A percentile compares a stretch with the other conserved stretches of the same genome.
Evolutionary conservation across 2,113 vertebrate species (phyloP).

Genomic region (Lepus americanus): DNA sequence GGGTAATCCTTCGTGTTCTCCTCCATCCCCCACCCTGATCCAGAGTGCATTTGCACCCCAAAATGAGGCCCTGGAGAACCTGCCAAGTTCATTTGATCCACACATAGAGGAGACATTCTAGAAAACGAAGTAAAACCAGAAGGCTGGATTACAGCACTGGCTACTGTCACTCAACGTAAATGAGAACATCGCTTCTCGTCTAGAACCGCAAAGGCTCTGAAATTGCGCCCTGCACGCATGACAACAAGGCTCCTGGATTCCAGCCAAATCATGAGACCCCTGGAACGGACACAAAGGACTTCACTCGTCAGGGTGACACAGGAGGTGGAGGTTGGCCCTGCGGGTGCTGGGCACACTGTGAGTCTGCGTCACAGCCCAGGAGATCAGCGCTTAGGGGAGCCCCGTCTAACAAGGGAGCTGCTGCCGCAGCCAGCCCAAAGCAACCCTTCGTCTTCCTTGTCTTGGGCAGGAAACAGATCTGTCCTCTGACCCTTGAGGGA

Average conservation of each 20-base stretch:
- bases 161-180: neutral
- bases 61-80: neutral
- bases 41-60: neutral
- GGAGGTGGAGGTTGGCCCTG: neutral
- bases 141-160: neutral
- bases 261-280: neutral
- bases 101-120: neutral
- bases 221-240: neutral
- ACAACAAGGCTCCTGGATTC: neutral
- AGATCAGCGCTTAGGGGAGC: neutral
- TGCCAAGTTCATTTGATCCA: neutral
- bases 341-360: neutral
- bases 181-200: neutral
- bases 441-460: neutral
- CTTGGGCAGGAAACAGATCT: neutral
- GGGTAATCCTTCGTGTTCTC: neutral
- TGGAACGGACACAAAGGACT: neutral
- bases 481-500: neutral
- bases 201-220: neutral
- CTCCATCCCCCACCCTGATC: neutral
- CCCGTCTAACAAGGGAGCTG: neutral
- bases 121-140: neutral
- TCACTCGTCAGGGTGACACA: neutral
- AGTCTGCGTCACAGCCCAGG: neutral
- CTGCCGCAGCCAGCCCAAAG: neutral